Evolutionary conservation across 1,140 invertebrate genomes (phyloP), one percentile per base, ranked within the genome.

Genomic region (Hestina assimilis): DNA sequence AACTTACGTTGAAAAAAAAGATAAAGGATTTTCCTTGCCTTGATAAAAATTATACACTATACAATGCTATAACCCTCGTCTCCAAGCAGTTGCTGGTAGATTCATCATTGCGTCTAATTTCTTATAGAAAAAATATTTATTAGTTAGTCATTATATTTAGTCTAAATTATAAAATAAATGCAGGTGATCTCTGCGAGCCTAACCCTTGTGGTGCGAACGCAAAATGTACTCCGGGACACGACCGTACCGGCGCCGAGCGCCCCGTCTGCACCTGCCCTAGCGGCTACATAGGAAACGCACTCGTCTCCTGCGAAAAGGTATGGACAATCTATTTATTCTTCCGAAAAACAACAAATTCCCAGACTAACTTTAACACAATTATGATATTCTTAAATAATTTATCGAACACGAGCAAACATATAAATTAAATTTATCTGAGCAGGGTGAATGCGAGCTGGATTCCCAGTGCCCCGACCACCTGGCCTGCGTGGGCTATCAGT

Each of bases 181-280:
- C 63, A 94, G 95, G 91, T 68, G 95, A 96, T 73, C 89, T 96
- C 0, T 96, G 95, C 71, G 91, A 92, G 40, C 95, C 95, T 0
- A 96, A 96, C 86, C 95, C 95, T 11, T 97, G 96, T 69, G 96
- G 96, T 1, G 83, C 74, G 0, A 95, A 96, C 72, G 95, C 96
- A 9, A 90, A 94, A 47, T 97, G 96, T 67, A 92, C 92, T 19
- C 94, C 95, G 0, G 95, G 95, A 1, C 92, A 94, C 67, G 95
- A 96, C 71, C 93, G 93, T 45, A 92, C 92, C 0, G 94, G 94
- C 15, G 93, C 93, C 42, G 94, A 96, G 70, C 90, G 95, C 9
- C 95, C 95, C 1, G 94, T 95, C 4, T 96, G 94, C 67, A 95
- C 94, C 0, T 96, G 95, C 72, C 91, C 92, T 7, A 89, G 92